These are phyloP conservation scores for Micromys minutus DNA, from an alignment of 2,113 vertebrate species.

Conservation along the genomic window DNA sequence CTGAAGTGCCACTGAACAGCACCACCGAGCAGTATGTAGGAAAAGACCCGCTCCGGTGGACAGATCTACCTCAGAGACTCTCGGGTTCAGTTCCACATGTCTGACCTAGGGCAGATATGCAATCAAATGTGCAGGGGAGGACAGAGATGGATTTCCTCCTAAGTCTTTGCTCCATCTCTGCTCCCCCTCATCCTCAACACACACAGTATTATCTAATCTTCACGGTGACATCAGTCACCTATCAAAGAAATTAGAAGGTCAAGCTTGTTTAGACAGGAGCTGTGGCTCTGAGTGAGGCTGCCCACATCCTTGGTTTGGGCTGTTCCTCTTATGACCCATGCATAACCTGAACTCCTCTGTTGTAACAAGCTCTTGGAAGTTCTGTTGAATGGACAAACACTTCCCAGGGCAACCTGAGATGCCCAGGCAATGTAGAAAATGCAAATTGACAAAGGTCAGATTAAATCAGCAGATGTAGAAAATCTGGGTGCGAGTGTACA, in stretches of 20 bases:
- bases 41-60: background rate
- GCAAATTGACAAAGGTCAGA: background rate
- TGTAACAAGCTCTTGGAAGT: constrained; percentile 4
- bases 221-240: background rate
- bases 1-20: background rate
- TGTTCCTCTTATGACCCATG: constrained; percentile 32
- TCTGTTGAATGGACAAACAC: constrained; percentile 36
- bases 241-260: constrained; percentile 3
- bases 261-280: constrained; percentile 22
- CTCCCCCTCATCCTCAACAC: background rate
- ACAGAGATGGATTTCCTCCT: constrained; percentile 11
- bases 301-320: background rate
- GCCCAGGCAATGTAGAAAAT: background rate
- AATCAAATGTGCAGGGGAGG: background rate
- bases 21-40: background rate
- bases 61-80: background rate
- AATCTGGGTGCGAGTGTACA: no score
- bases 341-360: constrained; percentile 53
- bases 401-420: background rate
- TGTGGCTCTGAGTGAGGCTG: background rate
- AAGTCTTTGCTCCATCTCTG: background rate
- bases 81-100: background rate
- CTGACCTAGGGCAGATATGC: background rate
- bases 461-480: constrained; percentile 16
- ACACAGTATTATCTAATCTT: background rate